Evolutionary conservation across 2,113 vertebrate genomes (phyloP), one percentile per base, ranked within the genome.

Genomic region (Girardinichthys multiradiatus): DNA sequence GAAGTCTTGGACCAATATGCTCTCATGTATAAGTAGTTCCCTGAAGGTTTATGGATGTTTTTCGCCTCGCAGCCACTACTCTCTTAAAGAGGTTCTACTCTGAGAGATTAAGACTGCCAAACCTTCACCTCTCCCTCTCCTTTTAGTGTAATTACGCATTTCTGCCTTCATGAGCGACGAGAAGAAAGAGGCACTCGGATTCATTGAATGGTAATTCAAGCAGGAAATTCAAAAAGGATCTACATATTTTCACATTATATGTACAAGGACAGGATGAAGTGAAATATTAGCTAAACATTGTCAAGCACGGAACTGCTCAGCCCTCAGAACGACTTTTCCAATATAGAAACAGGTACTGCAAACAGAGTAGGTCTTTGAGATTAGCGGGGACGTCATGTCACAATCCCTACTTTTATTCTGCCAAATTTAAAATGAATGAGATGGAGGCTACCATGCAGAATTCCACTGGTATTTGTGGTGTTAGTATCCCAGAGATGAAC

Each of bases 81-180:
- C 83, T 79, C 85, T 89, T 74, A 86, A 88, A 89, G 77, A 81
- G 72, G 81, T 80, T 90, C 79, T 87, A 87, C 91, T 92, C 87
- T 85, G 87, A 88, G 86, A 92, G 91, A 92, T 92, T 86, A 92
- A 91, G 83, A 89, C 86, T 73, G 87, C 89, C 89, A 90, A 87
- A 92, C 87, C 79, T 88, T 87, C 86, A 78, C 78, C 85, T 87
- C 83, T 89, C 57, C 76, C 81, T 85, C 75, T 87, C 77, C 90
- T 91, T 91, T 91, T 88, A 90, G 86, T 90, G 86, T 91, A 91
- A 92, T 94, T 92, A 92, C 81, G 76, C 87, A 87, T 86, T 79
- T 85, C 80, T 79, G 83, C 67, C 82, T 85, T 79, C 76, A 70
- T 79, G 82, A 78, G 90, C 70, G 79, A 86, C 75, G 76, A 77